Evolutionary conservation across 2,113 vertebrate genomes (phyloP).

Genomic region (Centrocercus urophasianus): DNA sequence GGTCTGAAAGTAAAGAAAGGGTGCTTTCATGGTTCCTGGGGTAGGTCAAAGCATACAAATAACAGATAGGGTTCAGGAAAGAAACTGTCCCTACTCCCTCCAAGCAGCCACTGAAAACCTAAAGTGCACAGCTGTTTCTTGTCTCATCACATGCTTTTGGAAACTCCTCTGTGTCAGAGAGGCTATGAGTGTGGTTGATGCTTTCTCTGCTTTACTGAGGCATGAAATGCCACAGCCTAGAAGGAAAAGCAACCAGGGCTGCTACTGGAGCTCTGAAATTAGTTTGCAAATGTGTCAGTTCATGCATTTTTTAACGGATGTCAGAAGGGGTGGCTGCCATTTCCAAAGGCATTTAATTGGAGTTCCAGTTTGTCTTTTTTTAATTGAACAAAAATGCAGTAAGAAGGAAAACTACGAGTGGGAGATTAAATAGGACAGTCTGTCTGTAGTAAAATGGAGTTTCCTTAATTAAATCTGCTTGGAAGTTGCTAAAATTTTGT

Average conservation of each 20-base stretch:
- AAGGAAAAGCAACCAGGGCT: neutral
- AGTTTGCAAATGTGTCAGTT: conserved; percentile 32
- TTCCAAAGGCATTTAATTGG: conserved; percentile 45
- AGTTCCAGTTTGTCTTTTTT: conserved; percentile 40
- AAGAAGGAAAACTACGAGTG: conserved; percentile 19
- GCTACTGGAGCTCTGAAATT: neutral
- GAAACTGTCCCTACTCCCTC: neutral
- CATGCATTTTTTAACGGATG: conserved; percentile 39
- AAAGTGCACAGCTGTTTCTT: neutral
- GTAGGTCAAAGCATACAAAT: neutral
- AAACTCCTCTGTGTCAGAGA: fast-evolving
- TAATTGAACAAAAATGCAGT: conserved; percentile 58
- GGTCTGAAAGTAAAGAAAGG: neutral
- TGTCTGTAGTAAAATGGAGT: conserved; percentile 37
- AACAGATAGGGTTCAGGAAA: neutral
- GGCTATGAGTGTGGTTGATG: fast-evolving
- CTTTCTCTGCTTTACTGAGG: neutral
- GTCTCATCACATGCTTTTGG: neutral
- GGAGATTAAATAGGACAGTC: conserved; percentile 36
- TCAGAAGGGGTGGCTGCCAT: conserved; percentile 1
- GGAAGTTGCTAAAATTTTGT: conserved; percentile 4
- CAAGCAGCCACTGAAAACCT: neutral
- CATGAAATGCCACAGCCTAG: neutral
- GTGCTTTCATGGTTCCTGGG: neutral
- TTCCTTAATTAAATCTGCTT: conserved; percentile 46